Base-by-base conservation (phyloP, 1,140 invertebrate species). In the Venturia canescens region DNA sequence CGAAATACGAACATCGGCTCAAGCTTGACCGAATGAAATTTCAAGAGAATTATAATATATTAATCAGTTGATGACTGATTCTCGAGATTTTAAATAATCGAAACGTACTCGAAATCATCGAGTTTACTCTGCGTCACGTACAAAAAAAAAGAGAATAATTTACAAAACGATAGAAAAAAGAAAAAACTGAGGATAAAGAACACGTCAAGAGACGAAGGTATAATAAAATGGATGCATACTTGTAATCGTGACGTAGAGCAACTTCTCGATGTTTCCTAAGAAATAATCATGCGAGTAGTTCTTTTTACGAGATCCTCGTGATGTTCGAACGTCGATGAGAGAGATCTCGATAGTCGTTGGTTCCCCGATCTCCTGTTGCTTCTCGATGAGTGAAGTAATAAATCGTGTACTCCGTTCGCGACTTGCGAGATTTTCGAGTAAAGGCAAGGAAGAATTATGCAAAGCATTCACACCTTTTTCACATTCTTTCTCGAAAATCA, bases 1-100 rank as follows among this genome's bases (percentile, higher is more conserved):
- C 48, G 26, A 67, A 53, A 89, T 80, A 84, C 85, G 74, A 89
- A 82, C 87, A 86, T 76, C 74, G 84, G 88, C 15, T 87, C 86
- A 89, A 86, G 89, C 89, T 38, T 34, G 7, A 63, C 31, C 9
- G 0, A 38, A 53, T 53, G 5, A 44, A 53, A 53, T 53, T 53
- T n/a, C n/a, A n/a, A 53, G 18, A 1, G 13, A 53, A 53, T 53
- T 53, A 15, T 31, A 15, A 21, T 48, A n/a, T 38, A 16, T 7
- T 71, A 26, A 4, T 71, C n/a, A 38, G n/a, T 48, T 48, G 3
- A 71, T 23, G 18, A 44, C 21, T 34, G 16, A n/a, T 26, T 71
- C 26, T 48, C 9, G 1, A n/a, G 67, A 69, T 21, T 38, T 44
- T 38, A 21, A 44, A 38, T 21, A 48, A 1, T 44, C 7, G 69